Conservation (phyloP, 1,140 invertebrate genomes). For the Drosophila ogumai region DNA sequence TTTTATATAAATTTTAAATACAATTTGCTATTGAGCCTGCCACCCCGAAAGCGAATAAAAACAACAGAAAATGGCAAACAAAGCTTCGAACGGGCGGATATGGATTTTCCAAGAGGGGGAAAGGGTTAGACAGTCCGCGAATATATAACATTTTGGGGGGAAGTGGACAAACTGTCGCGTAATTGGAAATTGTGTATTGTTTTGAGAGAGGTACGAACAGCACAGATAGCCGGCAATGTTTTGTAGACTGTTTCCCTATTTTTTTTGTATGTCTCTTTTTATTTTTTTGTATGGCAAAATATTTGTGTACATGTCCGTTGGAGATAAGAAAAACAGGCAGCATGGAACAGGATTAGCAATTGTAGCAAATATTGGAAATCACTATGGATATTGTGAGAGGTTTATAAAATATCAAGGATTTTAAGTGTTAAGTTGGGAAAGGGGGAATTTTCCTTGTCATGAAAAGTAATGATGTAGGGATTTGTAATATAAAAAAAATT, state of each 20-base stretch:
- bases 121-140: conserved; percentile 33
- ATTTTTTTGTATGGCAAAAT: neutral
- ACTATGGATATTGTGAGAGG: neutral
- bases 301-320: conserved; percentile 9
- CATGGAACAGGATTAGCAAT: conserved; percentile 8
- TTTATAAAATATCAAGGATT: neutral
- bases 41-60: conserved; percentile 32
- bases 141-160: conserved; percentile 12
- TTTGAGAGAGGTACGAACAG: conserved; percentile 40
- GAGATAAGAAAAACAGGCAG: neutral
- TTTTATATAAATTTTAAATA: conserved; percentile 83
- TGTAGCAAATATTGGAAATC: conserved; percentile 19
- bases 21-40: conserved; percentile 78
- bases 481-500: neutral
- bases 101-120: conserved; percentile 3
- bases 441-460: neutral
- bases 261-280: neutral
- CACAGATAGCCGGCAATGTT: conserved; percentile 18
- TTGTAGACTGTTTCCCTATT: neutral
- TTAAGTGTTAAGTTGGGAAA: neutral
- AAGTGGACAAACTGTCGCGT: conserved; percentile 66
- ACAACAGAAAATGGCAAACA: conserved; percentile 33
- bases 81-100: conserved; percentile 16
- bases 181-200: conserved; percentile 79
- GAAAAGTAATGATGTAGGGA: neutral